Evolutionary conservation across 2,888 invertebrate species (phyloP).

Genomic region (Caenorhabditis afra): DNA sequence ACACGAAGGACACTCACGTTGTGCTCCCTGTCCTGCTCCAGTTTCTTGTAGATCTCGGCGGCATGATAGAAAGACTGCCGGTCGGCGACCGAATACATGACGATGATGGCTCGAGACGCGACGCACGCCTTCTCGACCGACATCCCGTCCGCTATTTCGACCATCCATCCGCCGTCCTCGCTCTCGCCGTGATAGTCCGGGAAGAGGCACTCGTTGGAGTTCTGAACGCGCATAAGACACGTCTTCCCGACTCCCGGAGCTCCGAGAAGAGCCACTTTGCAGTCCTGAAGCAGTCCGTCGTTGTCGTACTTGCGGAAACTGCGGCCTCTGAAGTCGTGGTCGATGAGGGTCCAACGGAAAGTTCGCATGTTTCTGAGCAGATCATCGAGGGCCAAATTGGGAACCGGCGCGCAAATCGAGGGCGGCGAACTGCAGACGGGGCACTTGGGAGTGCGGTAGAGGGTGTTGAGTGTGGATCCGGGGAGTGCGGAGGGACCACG

Average conservation of each 20-base stretch:
- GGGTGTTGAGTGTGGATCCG: constrained; percentile 28
- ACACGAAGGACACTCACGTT: constrained; percentile 39
- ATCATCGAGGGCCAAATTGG: constrained; percentile 62
- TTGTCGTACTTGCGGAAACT: constrained; percentile 31
- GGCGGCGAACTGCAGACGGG: constrained; percentile 59
- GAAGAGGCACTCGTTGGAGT: constrained; percentile 64
- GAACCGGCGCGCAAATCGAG: constrained; percentile 54
- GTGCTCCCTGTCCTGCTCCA: constrained; percentile 49
- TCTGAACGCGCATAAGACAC: constrained; percentile 62
- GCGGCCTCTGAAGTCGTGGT: constrained; percentile 27
- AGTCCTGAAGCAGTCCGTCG: constrained; percentile 58
- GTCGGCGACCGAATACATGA: constrained; percentile 64
- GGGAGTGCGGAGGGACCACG: constrained; percentile 13
- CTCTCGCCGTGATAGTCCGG: constrained; percentile 45
- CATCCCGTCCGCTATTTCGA: constrained; percentile 62
- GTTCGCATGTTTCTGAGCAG: constrained; percentile 57
- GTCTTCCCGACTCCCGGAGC: constrained; percentile 67
- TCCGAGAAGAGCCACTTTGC: constrained; percentile 67
- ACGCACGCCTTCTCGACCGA: constrained; percentile 47
- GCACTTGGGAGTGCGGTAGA: constrained; percentile 62
- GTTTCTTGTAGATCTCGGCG: constrained; percentile 50
- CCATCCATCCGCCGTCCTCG: constrained; percentile 55
- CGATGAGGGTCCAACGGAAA: constrained; percentile 47
- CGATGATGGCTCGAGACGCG: constrained; percentile 58
- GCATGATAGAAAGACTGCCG: constrained; percentile 61